phyloP scores from a whole-genome alignment of 2,888 invertebrate genomes.

The Apotomis turbidana region DNA sequence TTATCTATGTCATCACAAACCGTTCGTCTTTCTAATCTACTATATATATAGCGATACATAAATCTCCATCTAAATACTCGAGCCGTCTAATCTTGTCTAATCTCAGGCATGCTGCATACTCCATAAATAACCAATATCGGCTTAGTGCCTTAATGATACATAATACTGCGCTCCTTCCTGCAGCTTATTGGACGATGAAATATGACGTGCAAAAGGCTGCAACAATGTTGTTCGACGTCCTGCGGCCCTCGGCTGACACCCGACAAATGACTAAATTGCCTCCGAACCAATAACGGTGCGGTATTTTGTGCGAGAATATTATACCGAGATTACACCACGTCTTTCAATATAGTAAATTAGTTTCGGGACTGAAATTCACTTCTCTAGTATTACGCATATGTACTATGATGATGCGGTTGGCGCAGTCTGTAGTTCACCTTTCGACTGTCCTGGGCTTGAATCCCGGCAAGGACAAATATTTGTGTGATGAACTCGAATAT shows the following conservation, averaged over 20 bases:
- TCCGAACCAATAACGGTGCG: constrained; percentile 63
- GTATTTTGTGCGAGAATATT: constrained; percentile 37
- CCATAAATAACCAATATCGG: constrained; percentile 41
- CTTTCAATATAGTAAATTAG: constrained; percentile 9
- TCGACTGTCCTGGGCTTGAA: no score
- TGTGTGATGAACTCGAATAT: no score
- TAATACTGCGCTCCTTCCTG: constrained; percentile 51
- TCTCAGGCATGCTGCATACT: constrained; percentile 36
- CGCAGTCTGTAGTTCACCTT: no score
- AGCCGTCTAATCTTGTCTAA: constrained; percentile 34
- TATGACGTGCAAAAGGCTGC: constrained; percentile 57
- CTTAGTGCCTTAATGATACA: constrained; percentile 58
- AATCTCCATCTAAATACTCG: constrained; percentile 39
- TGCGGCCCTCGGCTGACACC: constrained; percentile 59
- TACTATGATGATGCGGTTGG: no score
- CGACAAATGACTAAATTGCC: constrained; percentile 74
- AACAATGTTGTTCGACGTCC: constrained; percentile 50
- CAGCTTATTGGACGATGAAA: constrained; percentile 62
- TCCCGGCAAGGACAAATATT: no score
- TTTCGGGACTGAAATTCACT: constrained; percentile 10
- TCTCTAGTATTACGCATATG: not conserved
- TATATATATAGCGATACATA: constrained; percentile 35
- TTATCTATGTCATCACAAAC: constrained; percentile 12
- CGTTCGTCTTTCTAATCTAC: constrained; percentile 27
- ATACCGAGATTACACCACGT: constrained; percentile 35